A percentile compares a stretch with the other conserved stretches of the same genome.
These are phyloP conservation scores for Helicoverpa armigera DNA, from an alignment of 1,140 invertebrate species.

Conservation along the genomic window DNA sequence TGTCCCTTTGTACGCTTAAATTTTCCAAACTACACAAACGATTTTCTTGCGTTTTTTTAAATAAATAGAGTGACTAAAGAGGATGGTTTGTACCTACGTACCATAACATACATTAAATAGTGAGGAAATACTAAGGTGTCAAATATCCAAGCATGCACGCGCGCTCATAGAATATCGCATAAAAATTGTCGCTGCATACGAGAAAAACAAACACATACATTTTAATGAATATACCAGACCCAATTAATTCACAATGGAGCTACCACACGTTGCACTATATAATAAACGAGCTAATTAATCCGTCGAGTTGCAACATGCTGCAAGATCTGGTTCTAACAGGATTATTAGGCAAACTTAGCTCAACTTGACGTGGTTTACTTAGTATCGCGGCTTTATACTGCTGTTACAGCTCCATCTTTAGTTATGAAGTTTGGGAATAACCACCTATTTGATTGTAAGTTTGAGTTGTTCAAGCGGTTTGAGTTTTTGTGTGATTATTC, in stretches of 20 bases:
- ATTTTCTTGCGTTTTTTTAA: too few species aligned
- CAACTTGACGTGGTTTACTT: slow-evolving; percentile 49
- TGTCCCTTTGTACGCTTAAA: too few species aligned
- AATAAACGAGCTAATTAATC: slow-evolving; percentile 72
- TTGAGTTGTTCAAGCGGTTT: background rate
- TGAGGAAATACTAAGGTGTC: too few species aligned
- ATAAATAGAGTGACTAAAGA: too few species aligned
- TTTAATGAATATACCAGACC: background rate
- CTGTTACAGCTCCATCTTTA: slow-evolving; percentile 31
- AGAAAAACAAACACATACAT: background rate
- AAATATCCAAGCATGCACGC: too few species aligned
- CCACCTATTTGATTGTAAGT: background rate
- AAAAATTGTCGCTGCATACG: background rate
- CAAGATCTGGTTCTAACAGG: slow-evolving; percentile 54
- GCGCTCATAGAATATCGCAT: too few species aligned
- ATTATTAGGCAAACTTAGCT: slow-evolving; percentile 60
- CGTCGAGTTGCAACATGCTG: slow-evolving; percentile 63
- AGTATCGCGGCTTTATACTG: slow-evolving; percentile 28
- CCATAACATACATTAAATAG: too few species aligned
- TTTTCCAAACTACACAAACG: too few species aligned
- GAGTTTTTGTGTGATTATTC: background rate
- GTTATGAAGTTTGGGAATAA: slow-evolving; percentile 27
- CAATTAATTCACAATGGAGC: background rate
- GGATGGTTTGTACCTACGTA: too few species aligned
- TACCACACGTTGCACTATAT: slow-evolving; percentile 31